Evolutionary conservation across 2,113 vertebrate genomes (phyloP).

Genomic region (Tor tambroides): DNA sequence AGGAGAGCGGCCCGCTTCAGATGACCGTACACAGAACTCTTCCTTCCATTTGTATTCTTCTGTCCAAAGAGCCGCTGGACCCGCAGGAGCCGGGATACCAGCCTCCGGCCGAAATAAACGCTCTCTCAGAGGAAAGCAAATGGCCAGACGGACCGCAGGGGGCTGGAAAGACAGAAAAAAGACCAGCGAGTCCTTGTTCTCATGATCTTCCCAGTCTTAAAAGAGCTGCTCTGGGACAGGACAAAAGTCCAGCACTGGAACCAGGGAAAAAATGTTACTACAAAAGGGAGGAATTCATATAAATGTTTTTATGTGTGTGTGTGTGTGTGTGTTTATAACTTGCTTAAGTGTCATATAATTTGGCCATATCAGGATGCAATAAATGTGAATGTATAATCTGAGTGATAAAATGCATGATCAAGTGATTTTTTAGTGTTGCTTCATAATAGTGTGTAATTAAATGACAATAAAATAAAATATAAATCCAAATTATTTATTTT

Average conservation of each 20-base stretch:
- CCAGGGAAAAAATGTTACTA: too few species aligned
- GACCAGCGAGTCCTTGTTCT: conserved; percentile 8
- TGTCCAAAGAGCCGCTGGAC: conserved; percentile 90
- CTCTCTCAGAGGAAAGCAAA: conserved; percentile 55
- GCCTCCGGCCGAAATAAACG: conserved; percentile 66
- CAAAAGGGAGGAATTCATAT: not conserved
- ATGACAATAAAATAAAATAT: not conserved
- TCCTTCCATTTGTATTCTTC: conserved; percentile 88
- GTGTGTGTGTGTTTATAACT: not conserved
- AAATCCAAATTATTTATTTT: not conserved
- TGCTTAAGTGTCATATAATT: not conserved
- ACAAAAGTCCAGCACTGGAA: not conserved
- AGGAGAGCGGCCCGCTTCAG: conserved; percentile 64
- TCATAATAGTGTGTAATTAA: not conserved
- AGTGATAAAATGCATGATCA: not conserved
- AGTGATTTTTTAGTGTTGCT: not conserved
- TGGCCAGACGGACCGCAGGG: not conserved
- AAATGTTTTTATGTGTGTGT: not conserved
- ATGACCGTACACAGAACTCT: conserved; percentile 83
- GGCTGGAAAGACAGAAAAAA: conserved; percentile 30
- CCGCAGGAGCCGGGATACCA: conserved; percentile 86
- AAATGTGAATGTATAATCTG: not conserved
- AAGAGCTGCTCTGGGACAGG: too few species aligned
- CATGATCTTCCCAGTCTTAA: conserved; percentile 2
- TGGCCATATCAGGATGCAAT: not conserved